phyloP scores from a whole-genome alignment of 92 coral and sea anemone genomes.

The Zoanthus sansibaricus region DNA sequence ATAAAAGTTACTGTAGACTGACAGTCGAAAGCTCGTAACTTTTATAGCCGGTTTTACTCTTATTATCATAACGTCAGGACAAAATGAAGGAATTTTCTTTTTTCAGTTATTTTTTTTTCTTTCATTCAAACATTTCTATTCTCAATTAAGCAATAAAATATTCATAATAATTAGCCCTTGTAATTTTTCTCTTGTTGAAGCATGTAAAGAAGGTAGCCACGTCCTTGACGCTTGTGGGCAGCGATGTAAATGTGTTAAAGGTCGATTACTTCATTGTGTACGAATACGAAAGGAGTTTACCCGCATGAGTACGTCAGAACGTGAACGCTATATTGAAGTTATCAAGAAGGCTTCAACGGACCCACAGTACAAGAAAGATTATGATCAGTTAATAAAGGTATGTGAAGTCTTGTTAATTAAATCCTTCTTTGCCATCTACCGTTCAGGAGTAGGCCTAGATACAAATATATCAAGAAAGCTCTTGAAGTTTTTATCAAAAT shows the following conservation, averaged over 20 bases:
- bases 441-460: too few species aligned
- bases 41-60: too few species aligned
- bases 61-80: too few species aligned
- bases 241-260: constrained; percentile 76
- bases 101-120: too few species aligned
- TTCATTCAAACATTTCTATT: not conserved
- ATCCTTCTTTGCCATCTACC: too few species aligned
- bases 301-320: constrained; percentile 60
- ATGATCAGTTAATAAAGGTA: constrained; percentile 69
- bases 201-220: constrained; percentile 35
- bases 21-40: too few species aligned
- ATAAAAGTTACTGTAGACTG: too few species aligned
- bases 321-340: constrained; percentile 56
- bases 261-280: constrained; percentile 60
- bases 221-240: constrained; percentile 76
- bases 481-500: too few species aligned
- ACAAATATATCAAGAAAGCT: too few species aligned
- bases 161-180: not conserved
- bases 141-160: not conserved
- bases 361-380: constrained; percentile 62
- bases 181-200: not conserved
- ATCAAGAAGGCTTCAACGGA: constrained; percentile 69
- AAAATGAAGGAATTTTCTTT: too few species aligned
- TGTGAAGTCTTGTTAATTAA: not conserved
- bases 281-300: constrained; percentile 79